Base-by-base conservation (phyloP, 2,888 invertebrate species). In the Erebia palarica region DNA sequence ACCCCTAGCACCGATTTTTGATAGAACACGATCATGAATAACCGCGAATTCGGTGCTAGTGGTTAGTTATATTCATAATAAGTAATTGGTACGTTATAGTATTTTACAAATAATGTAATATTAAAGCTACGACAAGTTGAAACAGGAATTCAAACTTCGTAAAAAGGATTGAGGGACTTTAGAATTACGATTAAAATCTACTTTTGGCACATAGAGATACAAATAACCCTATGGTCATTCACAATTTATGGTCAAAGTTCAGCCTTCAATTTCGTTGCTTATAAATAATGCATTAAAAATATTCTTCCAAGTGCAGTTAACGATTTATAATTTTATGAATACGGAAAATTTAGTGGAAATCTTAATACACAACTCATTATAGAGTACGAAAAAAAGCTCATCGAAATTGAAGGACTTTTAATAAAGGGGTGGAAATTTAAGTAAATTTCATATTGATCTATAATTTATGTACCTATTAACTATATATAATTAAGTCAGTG, bases 131-230 rank as follows among this genome's bases (percentile, higher is more conserved):
- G 44, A 44, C 5, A 44, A 61, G 11, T 61, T 3, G 44, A 61
- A 47, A 44, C n/a, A 44, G 4, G 44, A 44, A 13, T 44, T 16
- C 11, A 2, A 44, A 44, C 44, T 11, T 42, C 36, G 14, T 58
- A 58, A 21, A 44, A 44, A 16, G 16, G 42, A 44, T 16, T 59
- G 13, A 27, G 9, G 59, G n/a, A 42, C n/a, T 8, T 42, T 2
- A 59, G 9, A 36, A 42, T 58, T 36, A 59, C 16, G 14, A n/a
- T 16, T n/a, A 42, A 11, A 16, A n/a, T 10, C 10, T 11, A 16
- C 13, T 21, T 63, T 63, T 63, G 63, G 63, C 63, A 63, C 49
- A 27, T 13, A 44, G 60, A 44, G 63, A 63, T 21, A 21, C 16
- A 18, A 18, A 58, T 49, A 3, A 42, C 5, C n/a, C 16, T 61